Conservation (phyloP, 2,797 vertebrate genomes). For the Mormyrops boulengeri region DNA sequence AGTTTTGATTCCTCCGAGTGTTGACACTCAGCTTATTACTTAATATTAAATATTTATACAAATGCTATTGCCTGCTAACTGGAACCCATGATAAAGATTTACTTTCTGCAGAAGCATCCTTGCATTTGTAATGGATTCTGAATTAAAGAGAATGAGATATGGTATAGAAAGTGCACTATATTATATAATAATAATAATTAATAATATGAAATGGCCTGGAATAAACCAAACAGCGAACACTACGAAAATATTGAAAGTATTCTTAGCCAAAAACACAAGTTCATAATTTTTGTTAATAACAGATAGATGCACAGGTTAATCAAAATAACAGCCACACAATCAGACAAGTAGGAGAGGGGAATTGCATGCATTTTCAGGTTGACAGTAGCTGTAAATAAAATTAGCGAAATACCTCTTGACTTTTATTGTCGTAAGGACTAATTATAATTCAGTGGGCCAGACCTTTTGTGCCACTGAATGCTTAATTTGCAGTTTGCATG, state of each 20-base stretch:
- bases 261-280: not conserved
- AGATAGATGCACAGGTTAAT: not conserved
- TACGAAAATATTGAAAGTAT: not conserved
- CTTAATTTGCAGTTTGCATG: constrained; percentile 79
- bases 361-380: constrained; percentile 45
- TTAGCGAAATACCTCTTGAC: constrained; percentile 67
- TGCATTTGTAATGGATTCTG: not conserved
- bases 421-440: constrained; percentile 78
- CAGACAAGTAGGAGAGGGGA: not conserved
- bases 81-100: constrained; percentile 43
- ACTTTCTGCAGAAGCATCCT: not conserved
- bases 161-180: not conserved
- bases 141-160: not conserved
- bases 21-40: constrained; percentile 68
- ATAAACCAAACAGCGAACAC: not conserved
- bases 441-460: constrained; percentile 75
- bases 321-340: not conserved
- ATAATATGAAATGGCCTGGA: not conserved
- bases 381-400: constrained; percentile 72
- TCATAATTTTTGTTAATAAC: not conserved
- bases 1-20: constrained; percentile 67
- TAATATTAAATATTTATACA: constrained; percentile 78
- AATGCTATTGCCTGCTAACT: constrained; percentile 48
- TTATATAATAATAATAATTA: not conserved
- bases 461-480: constrained; percentile 74